Base-by-base conservation (phyloP, 1,140 invertebrate species). In the Fopius arisanus region DNA sequence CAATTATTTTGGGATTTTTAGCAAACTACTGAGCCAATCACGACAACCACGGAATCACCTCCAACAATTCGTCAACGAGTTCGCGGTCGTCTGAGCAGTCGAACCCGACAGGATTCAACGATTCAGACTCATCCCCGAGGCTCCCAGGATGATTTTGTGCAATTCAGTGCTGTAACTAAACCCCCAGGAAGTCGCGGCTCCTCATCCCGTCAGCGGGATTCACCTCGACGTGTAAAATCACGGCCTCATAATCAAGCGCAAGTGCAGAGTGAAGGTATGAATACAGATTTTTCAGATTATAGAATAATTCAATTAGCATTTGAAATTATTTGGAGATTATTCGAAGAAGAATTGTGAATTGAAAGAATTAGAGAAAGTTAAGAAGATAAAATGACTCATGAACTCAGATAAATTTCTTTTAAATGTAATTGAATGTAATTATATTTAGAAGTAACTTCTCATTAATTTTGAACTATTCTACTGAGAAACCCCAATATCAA, bases 111-210 rank as follows among this genome's bases (percentile, higher is more conserved):
- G 1, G 87, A 88, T 28, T 77, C 87, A 0, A 51, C 73, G 12
- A 77, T 88, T 31, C 87, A 87, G 23, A 87, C 85, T 0, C 80
- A 78, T 19, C 81, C 83, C 6, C 77, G 80, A 6, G 83, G 82
- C 37, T 70, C 82, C 0, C 83, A 86, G 54, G 84, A 87, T 41
- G 87, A 87, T 23, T 88, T 83, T 70, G 87, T 88, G 1, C 81
- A 83, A n/a, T 88, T 88, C 70, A 86, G 83, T 72, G 82, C 81
- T 4, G 82, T 87, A 4, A 87, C 86, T 70, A 81, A 84, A 59
- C 81, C 85, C 54, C 71, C 76, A 16, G 23, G 66, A 19, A 73
- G 48, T 28, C 65, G 71, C 48, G 23, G 48, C 9, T 12, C 77
- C 48, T 68, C 69, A 29, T 62, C 33, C 29, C 70, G 66, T 72